Evolutionary conservation across 2,888 invertebrate genomes (phyloP), one percentile per base, ranked within the genome.

Genomic region (Nycteola revayana): DNA sequence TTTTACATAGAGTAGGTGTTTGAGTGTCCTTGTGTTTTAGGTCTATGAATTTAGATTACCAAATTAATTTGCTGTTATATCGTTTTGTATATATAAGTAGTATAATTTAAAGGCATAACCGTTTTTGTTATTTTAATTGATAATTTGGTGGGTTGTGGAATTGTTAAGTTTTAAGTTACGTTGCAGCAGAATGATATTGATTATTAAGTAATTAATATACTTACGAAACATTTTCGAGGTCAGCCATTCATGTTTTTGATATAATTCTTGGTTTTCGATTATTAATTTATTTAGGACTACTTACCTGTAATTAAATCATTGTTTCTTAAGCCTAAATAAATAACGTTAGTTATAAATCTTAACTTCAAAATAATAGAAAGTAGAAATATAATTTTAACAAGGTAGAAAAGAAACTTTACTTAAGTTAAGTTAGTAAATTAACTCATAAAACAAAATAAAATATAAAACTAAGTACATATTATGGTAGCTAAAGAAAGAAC

Each of bases 31-130:
- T 14, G 14, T 14, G 14, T 14, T 3, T 14, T 14, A 22, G 1
- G 18, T 10, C 28, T 24, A 35, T 42, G 39, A 50, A 48, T 39
- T 48, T 40, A 31, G 28, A 52, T 39, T 37, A 53, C 44, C 31
- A 50, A 48, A 48, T 48, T 52, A 52, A 39, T 36, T 48, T 48
- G 36, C 53, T 8, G 43, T 17, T 24, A 28, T 36, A 52, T 42
- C 32, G 29, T 32, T n/a, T 14, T 23, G 30, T 36, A 39, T 42
- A 29, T 39, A n/a, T n/a, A n/a, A n/a, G n/a, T n/a, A 30, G 29
- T 36, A 43, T 28, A 11, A 43, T 39, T 48, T 43, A 34, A 49
- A 52, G 49, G 53, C 48, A 39, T 28, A 30, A 24, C 36, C 32
- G 20, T 34, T 51, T 41, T 32, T 18, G 22, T 32, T 25, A 41